These are phyloP conservation scores for Poecilia picta DNA, from an alignment of 2,797 vertebrate species.

Conservation along the genomic window DNA sequence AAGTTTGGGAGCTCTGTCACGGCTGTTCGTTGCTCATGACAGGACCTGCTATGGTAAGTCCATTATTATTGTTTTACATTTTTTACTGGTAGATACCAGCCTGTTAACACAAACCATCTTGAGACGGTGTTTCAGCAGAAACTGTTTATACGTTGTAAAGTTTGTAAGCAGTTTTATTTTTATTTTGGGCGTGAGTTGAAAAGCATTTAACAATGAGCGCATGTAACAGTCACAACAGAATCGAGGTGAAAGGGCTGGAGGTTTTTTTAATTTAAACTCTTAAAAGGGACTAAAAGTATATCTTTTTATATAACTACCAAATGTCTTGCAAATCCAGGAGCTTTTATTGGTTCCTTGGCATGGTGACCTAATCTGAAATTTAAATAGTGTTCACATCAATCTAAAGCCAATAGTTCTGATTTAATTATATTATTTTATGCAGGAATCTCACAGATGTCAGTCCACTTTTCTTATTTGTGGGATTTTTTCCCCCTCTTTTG, in stretches of 20 bases:
- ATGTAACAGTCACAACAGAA: not conserved
- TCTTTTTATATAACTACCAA: not conserved
- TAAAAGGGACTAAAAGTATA: not conserved
- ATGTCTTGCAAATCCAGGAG: not conserved
- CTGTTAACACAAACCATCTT: not conserved
- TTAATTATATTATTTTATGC: not conserved
- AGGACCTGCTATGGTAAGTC: constrained; percentile 93
- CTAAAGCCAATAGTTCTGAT: not conserved
- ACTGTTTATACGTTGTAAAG: not conserved
- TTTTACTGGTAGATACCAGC: not conserved
- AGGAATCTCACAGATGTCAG: not conserved
- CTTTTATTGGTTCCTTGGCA: not conserved
- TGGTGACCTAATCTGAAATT: not conserved
- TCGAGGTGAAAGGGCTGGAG: not conserved
- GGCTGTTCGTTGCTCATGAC: constrained; percentile 97
- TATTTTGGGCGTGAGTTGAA: not conserved
- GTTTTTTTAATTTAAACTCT: not conserved
- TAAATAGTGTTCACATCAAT: not conserved
- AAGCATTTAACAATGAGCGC: not conserved
- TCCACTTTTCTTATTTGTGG: not conserved
- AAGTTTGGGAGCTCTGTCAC: constrained; percentile 95
- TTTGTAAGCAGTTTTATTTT: constrained; percentile 3
- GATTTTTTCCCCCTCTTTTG: not conserved
- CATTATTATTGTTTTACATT: not conserved
- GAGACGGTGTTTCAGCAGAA: not conserved